phyloP scores from a whole-genome alignment of 2,797 vertebrate genomes.

The Spatula versicolor region DNA sequence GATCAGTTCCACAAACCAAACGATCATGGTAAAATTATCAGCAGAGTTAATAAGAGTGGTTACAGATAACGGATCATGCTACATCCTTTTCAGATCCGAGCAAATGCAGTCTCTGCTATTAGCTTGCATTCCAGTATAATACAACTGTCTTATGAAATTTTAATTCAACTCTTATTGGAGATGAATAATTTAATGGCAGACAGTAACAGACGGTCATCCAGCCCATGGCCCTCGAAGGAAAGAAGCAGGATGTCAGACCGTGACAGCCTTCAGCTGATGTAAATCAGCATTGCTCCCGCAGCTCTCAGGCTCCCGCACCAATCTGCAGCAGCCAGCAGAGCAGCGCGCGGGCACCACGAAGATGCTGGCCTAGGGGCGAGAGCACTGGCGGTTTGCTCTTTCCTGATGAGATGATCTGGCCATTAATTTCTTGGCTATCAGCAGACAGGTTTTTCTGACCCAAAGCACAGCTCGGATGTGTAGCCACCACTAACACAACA shows the following conservation, averaged over 20 bases:
- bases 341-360: accelerated
- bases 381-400: accelerated
- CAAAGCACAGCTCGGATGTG: background rate
- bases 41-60: background rate
- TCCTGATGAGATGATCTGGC: too few relatives aligned
- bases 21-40: background rate
- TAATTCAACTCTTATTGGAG: slow-evolving; percentile 19
- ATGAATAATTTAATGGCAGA: slow-evolving; percentile 37
- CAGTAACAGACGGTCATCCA: background rate
- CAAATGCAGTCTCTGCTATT: background rate
- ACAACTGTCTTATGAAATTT: slow-evolving; percentile 32
- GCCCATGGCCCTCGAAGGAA: background rate
- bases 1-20: background rate
- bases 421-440: background rate
- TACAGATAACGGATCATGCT: background rate
- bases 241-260: background rate
- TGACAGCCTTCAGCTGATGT: background rate
- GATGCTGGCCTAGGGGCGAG: background rate
- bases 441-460: background rate
- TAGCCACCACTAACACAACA: background rate
- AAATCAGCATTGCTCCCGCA: background rate
- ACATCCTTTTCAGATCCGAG: background rate
- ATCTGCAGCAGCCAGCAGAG: background rate
- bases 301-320: accelerated
- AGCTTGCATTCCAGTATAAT: background rate